Evolutionary conservation across 2,888 invertebrate species (phyloP), one percentile per base, ranked within the genome.

Genomic region (Meteorus colon): DNA sequence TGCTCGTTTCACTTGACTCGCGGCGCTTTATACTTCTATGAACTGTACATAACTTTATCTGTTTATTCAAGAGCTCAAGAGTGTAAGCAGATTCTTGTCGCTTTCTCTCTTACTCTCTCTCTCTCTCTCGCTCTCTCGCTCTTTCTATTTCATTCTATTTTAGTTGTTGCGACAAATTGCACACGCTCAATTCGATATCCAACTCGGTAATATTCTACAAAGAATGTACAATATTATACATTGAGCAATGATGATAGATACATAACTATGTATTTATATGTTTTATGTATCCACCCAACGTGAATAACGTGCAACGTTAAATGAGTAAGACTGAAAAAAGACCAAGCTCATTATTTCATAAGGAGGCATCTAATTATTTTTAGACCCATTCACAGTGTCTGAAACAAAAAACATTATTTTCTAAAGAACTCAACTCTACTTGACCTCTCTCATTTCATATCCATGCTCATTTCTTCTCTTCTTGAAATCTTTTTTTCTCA

Each of bases 311-410:
- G 34, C 12, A 37, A 19, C 19, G 24, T 34, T 41, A 45, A 41
- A 45, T 34, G 10, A 24, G 24, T 10, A 12, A 41, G 41, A 37
- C 4, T 12, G 14, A 51, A 55, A 55, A 70, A 70, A 68, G 27
- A 48, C 31, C 29, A 51, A 19, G 45, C 51, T 70, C 41, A 55
- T 70, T 37, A 70, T 59, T 37, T 34, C 55, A 19, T 16, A 48
- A 59, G 59, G n/a, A 59, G 37, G 34, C 37, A 27, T 59, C 60
- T 70, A 70, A 70, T 70, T 60, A 70, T 70, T 70, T n/a, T 59
- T n/a, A 29, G n/a, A n/a, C 19, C 29, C 59, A 24, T 34, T 37
- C 41, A 12, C 41, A 41, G 41, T 12, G 41, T 41, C 31, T 59
- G 4, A 24, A 31, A 4, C 10, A 55, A 37, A 51, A 41, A 69